These are phyloP conservation scores for Sitta carolinensis DNA, from an alignment of 2,797 vertebrate genomes.

Conservation along the genomic window DNA sequence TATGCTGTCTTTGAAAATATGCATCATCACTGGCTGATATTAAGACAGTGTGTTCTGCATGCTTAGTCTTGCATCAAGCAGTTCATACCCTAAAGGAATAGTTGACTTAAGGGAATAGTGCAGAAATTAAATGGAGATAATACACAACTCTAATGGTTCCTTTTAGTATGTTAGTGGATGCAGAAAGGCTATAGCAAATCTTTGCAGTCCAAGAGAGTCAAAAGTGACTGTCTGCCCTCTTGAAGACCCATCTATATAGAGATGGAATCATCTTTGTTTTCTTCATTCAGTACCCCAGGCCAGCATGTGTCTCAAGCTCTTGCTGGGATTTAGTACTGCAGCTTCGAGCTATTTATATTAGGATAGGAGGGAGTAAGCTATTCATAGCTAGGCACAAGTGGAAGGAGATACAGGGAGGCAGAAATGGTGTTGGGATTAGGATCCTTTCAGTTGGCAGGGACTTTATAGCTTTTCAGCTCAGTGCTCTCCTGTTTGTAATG, in stretches of 20 bases:
- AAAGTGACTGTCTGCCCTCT: not conserved
- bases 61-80: not conserved
- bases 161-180: not conserved
- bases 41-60: not conserved
- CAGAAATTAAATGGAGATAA: not conserved
- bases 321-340: not conserved
- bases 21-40: not conserved
- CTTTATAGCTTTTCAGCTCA: not conserved
- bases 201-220: not conserved
- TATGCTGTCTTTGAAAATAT: not conserved
- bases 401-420: not conserved
- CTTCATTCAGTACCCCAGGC: not conserved
- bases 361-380: not conserved
- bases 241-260: not conserved
- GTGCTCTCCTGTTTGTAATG: not conserved
- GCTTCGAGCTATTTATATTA: constrained; percentile 36
- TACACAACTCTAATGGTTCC: not conserved
- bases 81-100: not conserved
- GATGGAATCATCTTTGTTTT: constrained; percentile 32
- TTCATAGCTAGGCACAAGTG: not conserved
- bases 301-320: not conserved
- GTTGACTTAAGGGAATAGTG: not conserved
- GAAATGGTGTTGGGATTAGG: constrained; percentile 18
- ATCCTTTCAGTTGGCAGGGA: not conserved
- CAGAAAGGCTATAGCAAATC: not conserved